Evolutionary conservation across 1,140 invertebrate species (phyloP), one percentile per base, ranked within the genome.

Genomic region (Drosophila pseudoananassae): DNA sequence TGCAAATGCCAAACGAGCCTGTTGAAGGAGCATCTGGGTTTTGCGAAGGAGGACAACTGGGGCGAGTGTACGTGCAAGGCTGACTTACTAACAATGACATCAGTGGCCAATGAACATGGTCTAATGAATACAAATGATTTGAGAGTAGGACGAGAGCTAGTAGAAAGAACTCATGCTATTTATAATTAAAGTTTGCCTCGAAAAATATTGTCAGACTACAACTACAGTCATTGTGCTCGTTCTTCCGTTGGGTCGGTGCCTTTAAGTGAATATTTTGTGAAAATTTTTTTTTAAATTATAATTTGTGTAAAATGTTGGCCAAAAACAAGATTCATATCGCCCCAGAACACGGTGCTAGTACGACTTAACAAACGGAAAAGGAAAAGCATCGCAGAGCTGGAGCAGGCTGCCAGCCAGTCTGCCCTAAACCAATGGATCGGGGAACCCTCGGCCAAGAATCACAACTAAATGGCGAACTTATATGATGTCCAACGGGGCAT

Each of bases 361-460:
- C 10, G 33, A 36, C 33, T 36, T 36, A 36, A 36, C 33, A 36
- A 36, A 12, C 10, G 33, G 0, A 59, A 65, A 43, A 58, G 49
- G 58, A 74, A 15, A 8, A 36, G 33, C 14, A 1, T 5, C 6
- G 25, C 27, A 20, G 12, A 14, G 57, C 33, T 43, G 23, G 63
- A 87, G 68, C 82, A 82, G 82, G 82, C 82, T 81, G 82, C 82
- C 82, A 85, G 82, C 82, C 82, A 85, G 82, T 85, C 82, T 87
- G 74, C 59, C 78, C 29, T 54, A 40, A 60, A 45, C 40, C 33
- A 78, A 43, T 43, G 69, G 54, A 46, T 23, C 54, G 55, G 43
- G 47, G 54, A 76, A 78, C 75, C 75, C 50, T 40, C 54, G 57
- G 80, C 75, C 80, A 84, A 75, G 46, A 27, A 56, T 64, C 51